Evolutionary conservation across 1,140 invertebrate species (phyloP), one percentile per base, ranked within the genome.

Genomic region (Diorhabda elongata): DNA sequence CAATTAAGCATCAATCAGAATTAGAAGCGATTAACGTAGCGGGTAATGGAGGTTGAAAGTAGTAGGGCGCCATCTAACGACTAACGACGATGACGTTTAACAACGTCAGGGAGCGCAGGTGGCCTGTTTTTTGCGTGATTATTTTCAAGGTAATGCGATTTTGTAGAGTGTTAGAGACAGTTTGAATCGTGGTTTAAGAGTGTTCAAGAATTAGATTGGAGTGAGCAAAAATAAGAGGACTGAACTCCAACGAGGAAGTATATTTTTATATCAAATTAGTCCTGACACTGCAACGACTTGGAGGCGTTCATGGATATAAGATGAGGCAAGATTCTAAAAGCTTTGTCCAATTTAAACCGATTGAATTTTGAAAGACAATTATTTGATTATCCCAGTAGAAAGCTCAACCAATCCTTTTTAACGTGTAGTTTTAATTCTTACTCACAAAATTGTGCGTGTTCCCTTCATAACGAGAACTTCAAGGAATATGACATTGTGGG

Each of bases 1-100:
- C 47, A 52, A 52, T 52, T 52, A 52, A 52, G n/a, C 47, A 52
- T 52, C 47, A 52, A 52, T 52, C 47, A 52, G 47, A 52, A 52
- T 52, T 52, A 52, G 47, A 52, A 52, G 47, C 47, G 47, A 52
- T 52, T 52, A 52, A 52, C 47, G 47, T 52, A 52, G 47, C 6
- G 47, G 47, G 47, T 52, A 52, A 52, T 52, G 47, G 47, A 52
- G 47, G 47, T 52, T 52, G 47, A 52, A n/a, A 6, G 3, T 6
- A 52, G n/a, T 52, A 52, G 6, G 47, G n/a, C 47, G 47, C 47
- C 26, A 52, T 52, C 47, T 52, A 52, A n/a, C 6, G 47, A n/a
- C 47, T 52, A 52, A 52, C 47, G 47, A 52, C n/a, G 47, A 52
- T n/a, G 47, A 52, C 47, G 47, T 52, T 52, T 52, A 52, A 52